Evolutionary conservation across 2,113 vertebrate genomes (phyloP), one percentile per base, ranked within the genome.

Genomic region (Mormyrus lacerda): DNA sequence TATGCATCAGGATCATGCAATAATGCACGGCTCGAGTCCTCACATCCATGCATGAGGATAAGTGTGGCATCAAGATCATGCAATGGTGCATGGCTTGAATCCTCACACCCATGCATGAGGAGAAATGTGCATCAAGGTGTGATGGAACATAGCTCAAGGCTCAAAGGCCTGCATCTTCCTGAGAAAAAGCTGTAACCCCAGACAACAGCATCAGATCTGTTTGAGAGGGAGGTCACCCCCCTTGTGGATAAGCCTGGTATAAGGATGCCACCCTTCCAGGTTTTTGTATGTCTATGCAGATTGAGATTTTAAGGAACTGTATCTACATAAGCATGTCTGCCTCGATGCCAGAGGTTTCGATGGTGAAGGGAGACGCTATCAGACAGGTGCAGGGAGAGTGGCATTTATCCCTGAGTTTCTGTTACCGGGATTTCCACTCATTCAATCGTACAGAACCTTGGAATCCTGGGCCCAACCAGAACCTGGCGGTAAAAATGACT

Each of bases 381-480:
- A 92, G 93, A 90, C 92, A 95, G 95, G 95, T 95, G 95, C 92
- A 94, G 94, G 91, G 83, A 85, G 39, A 91, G 90, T 91, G 94
- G 92, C 90, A 91, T 93, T 92, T 91, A 91, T 91, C 90, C 89
- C 51, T 58, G 85, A 89, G 69, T 85, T 89, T 89, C 92, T 91
- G 94, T 92, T 89, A 92, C 91, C 89, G 87, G 44, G 65, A 94
- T 93, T 94, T 93, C 91, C 82, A 91, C 91, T 91, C 90, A 92
- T 94, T 90, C 90, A 55, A 15, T 53, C 89, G 91, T 69, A 39
- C 51, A 91, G 88, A 92, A 88, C 89, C 4, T 51, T 8, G 42
- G 55, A 87, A 90, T 19, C 15, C 76, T 42, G 15, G 19, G 35
- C 42, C 35, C 11, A 24, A 45, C 31, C 31, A 0, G 31, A 73